Evolutionary conservation across 2,113 vertebrate genomes (phyloP).

Genomic region (Gallinago media): DNA sequence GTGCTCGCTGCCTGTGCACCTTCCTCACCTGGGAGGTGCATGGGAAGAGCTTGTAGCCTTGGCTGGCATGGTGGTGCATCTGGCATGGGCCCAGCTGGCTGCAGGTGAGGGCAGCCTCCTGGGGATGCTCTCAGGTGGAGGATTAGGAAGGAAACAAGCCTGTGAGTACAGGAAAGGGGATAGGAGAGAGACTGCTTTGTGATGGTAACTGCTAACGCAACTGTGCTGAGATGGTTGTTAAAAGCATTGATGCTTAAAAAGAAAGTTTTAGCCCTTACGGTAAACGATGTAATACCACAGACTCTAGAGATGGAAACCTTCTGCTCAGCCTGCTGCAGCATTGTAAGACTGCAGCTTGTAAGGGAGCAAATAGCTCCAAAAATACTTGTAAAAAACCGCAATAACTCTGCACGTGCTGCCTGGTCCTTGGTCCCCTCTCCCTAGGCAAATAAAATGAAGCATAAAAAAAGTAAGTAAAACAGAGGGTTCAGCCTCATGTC

Average conservation of each 20-base stretch:
- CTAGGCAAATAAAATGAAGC: background rate
- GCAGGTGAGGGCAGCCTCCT: background rate
- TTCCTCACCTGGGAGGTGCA: rapidly evolving
- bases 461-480: background rate
- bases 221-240: background rate
- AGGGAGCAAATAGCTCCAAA: background rate
- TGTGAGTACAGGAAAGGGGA: background rate
- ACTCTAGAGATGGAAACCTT: background rate
- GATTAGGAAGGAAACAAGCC: background rate
- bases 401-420: background rate
- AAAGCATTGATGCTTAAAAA: background rate
- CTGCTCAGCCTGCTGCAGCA: background rate
- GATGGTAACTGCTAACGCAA: rapidly evolving
- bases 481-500: background rate
- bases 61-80: background rate
- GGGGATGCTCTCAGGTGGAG: conserved; percentile 2
- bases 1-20: rapidly evolving
- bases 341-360: background rate
- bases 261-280: background rate
- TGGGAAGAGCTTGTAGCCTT: background rate
- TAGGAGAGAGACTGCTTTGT: background rate
- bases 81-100: background rate
- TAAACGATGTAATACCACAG: rapidly evolving
- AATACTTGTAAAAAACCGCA: background rate
- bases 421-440: background rate